These are phyloP conservation scores for Naja naja DNA, from an alignment of 2,113 vertebrate genomes.

Conservation along the genomic window DNA sequence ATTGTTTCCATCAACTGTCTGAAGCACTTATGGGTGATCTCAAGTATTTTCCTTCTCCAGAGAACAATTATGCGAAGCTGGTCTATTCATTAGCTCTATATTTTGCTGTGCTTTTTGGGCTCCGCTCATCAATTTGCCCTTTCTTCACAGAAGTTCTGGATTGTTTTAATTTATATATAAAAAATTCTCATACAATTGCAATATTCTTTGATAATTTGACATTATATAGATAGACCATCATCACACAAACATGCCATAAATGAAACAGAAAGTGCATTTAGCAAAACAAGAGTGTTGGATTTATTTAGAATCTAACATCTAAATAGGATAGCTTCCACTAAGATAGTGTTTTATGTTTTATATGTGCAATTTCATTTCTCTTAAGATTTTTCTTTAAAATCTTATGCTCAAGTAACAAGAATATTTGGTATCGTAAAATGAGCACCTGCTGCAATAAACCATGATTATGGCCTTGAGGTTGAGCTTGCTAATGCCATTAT, in stretches of 20 bases:
- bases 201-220: background rate
- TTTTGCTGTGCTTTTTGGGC: too few relatives aligned
- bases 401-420: slow-evolving; percentile 88
- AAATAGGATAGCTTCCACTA: background rate
- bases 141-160: too few relatives aligned
- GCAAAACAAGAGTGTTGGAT: background rate
- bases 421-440: slow-evolving; percentile 95
- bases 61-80: too few relatives aligned
- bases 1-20: too few relatives aligned
- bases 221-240: background rate
- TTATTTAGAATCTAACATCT: background rate
- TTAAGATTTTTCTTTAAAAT: slow-evolving; percentile 30
- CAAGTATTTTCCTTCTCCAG: too few relatives aligned
- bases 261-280: background rate
- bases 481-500: slow-evolving; percentile 87
- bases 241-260: background rate
- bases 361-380: background rate
- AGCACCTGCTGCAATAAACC: slow-evolving; percentile 95
- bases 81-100: too few relatives aligned
- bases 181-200: background rate
- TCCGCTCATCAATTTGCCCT: too few relatives aligned
- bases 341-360: background rate
- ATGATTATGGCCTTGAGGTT: slow-evolving; percentile 91
- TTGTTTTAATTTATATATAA: background rate
- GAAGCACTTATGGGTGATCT: too few relatives aligned